phyloP scores from a whole-genome alignment of 2,113 vertebrate species.

The Amblyornis subalaris region DNA sequence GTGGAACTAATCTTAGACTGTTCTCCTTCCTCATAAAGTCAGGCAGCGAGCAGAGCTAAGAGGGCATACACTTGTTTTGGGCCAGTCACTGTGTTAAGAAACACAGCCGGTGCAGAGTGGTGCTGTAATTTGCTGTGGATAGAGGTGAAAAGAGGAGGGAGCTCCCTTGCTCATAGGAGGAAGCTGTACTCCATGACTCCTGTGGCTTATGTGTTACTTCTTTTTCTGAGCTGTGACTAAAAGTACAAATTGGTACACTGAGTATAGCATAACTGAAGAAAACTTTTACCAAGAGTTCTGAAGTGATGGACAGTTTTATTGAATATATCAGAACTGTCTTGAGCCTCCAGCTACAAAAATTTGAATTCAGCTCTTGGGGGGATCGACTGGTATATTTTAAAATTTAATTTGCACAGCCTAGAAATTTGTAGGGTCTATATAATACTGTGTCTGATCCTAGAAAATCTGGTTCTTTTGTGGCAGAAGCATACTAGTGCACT shows the following conservation, averaged over 20 bases:
- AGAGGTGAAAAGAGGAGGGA: background rate
- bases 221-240: background rate
- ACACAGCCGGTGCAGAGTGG: background rate
- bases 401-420: background rate
- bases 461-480: background rate
- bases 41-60: background rate
- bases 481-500: conserved; percentile 16
- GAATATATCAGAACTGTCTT: background rate
- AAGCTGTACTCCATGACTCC: background rate
- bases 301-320: background rate
- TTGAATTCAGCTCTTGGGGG: background rate
- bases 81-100: background rate
- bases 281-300: background rate
- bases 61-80: background rate
- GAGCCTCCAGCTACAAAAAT: background rate
- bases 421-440: background rate
- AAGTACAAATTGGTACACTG: background rate
- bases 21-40: background rate
- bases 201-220: background rate
- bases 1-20: background rate
- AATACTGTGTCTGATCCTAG: background rate
- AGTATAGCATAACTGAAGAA: background rate
- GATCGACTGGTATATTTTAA: background rate
- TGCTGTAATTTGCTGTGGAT: background rate
- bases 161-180: background rate